phyloP scores from a whole-genome alignment of 2,888 invertebrate genomes.

The Himalopsyche japonica region DNA sequence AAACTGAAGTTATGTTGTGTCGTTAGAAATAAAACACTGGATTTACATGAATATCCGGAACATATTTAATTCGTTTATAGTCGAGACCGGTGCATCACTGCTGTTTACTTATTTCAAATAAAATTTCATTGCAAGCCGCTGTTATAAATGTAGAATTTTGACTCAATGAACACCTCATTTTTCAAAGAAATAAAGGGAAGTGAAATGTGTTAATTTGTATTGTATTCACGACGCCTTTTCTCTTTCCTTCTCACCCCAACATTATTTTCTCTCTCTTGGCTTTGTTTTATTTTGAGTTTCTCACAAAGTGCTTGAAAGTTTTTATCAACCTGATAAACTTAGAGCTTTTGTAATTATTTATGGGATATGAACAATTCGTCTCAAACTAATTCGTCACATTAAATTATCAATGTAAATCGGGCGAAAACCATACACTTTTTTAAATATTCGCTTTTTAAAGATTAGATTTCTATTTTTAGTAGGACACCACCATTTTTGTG shows the following conservation, averaged over 20 bases:
- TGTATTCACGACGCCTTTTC: background rate
- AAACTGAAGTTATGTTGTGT: no score
- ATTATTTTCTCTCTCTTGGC: background rate
- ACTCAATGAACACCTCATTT: background rate
- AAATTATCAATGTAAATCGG: background rate
- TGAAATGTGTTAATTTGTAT: background rate
- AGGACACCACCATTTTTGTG: no score
- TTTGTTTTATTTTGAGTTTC: background rate
- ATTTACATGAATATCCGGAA: no score
- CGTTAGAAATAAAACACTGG: no score
- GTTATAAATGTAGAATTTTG: background rate
- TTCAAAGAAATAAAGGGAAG: background rate
- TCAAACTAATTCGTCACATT: background rate
- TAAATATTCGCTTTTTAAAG: no score
- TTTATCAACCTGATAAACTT: background rate
- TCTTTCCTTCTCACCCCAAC: background rate
- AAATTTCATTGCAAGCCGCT: background rate
- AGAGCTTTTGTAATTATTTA: background rate
- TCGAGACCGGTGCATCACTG: no score
- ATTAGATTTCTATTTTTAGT: no score
- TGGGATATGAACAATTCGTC: background rate
- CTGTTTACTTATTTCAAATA: background rate
- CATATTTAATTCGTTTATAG: no score
- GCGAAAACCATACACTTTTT: no score
- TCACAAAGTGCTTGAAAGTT: background rate